These are phyloP conservation scores for Clarias gariepinus DNA, from an alignment of 2,113 vertebrate genomes.

Conservation along the genomic window DNA sequence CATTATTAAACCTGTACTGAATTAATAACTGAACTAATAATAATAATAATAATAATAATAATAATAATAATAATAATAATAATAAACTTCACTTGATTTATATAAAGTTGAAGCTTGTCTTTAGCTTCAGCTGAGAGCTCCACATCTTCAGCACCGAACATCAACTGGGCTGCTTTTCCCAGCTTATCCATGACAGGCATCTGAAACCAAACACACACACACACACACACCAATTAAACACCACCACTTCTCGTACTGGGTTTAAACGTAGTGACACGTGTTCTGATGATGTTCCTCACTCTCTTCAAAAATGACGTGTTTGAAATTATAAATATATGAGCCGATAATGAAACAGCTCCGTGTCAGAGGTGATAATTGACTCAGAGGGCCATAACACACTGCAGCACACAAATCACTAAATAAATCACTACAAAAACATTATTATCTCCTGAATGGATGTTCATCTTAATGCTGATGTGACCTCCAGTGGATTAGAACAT, in stretches of 20 bases:
- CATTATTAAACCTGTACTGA: neutral
- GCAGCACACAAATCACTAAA: neutral
- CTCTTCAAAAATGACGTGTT: neutral
- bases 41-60: too few relatives aligned
- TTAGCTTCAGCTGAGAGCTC: constrained; percentile 80
- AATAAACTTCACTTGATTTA: constrained; percentile 74
- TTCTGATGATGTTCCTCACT: constrained; percentile 15
- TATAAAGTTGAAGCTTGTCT: constrained; percentile 78
- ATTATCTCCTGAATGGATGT: neutral
- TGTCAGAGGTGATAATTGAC: constrained; percentile 36
- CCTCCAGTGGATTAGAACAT: neutral
- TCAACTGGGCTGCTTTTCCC: constrained; percentile 77
- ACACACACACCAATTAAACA: neutral
- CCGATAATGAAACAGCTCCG: constrained; percentile 51
- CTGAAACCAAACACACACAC: constrained; percentile 56
- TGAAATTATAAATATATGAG: constrained; percentile 3
- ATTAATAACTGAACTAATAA: neutral
- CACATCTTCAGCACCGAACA: constrained; percentile 80
- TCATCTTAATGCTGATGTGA: neutral
- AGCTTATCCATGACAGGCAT: constrained; percentile 80
- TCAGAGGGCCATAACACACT: neutral
- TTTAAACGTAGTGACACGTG: neutral
- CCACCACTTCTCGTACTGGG: neutral
- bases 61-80: too few relatives aligned
- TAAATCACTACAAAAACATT: neutral